Evolutionary conservation across 2,797 vertebrate genomes (phyloP).

Genomic region (Cyprinodon diabolis): DNA sequence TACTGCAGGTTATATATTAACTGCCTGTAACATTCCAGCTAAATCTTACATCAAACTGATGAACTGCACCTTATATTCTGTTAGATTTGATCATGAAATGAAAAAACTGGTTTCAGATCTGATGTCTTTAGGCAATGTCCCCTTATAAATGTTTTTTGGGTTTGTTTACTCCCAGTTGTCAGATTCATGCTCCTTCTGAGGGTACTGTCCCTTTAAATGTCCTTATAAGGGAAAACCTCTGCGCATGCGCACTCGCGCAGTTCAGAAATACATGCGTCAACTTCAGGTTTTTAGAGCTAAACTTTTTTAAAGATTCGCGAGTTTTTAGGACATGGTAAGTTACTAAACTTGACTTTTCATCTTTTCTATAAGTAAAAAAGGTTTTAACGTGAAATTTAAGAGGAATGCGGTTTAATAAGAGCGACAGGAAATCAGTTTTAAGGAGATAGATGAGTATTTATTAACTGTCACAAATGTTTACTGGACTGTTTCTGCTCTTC

Average conservation of each 20-base stretch:
- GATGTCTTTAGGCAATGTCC: neutral
- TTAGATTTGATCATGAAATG: neutral
- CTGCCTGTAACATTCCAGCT: neutral
- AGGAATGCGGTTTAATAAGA: neutral
- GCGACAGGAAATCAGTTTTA: neutral
- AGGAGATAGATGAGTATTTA: neutral
- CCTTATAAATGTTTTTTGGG: neutral
- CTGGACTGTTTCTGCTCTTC: neutral
- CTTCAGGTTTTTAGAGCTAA: neutral
- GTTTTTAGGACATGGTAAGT: conserved; percentile 29
- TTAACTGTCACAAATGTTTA: neutral
- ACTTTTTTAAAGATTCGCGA: neutral
- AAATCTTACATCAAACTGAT: neutral
- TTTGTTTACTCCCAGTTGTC: neutral
- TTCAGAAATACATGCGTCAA: conserved; percentile 26
- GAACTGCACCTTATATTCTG: neutral
- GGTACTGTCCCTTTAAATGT: conserved; percentile 36
- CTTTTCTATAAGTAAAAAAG: neutral
- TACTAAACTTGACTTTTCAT: accelerated
- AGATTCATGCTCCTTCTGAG: neutral
- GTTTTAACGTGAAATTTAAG: accelerated
- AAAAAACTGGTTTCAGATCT: no score
- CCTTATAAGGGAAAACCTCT: accelerated
- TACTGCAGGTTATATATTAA: neutral
- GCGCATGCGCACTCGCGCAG: conserved; percentile 2